Percentiles rank a stretch among this genome's conserved stretches.
Evolutionary conservation across 2,113 vertebrate genomes (phyloP).

Genomic region (Octodon degus): DNA sequence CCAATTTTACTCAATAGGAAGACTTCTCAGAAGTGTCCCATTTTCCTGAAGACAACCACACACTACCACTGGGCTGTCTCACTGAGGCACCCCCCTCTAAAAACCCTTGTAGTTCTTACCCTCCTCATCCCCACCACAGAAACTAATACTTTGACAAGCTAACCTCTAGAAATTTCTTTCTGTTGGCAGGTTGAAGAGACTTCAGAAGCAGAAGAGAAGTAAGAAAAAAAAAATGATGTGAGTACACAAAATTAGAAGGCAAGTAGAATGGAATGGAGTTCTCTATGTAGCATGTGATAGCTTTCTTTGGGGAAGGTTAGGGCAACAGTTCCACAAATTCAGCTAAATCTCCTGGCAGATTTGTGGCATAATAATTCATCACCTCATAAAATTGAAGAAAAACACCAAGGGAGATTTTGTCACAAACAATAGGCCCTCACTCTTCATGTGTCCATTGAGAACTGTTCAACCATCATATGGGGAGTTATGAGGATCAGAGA

Average conservation of each 20-base stretch:
- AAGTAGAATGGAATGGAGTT: not conserved
- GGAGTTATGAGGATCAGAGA: not conserved
- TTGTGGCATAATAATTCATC: not conserved
- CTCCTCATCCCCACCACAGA: not conserved
- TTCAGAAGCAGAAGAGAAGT: not conserved
- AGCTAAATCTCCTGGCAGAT: not conserved
- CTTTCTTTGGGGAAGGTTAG: not conserved
- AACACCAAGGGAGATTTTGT: not conserved
- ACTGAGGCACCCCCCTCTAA: not conserved
- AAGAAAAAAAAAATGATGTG: not conserved
- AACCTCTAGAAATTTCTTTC: not conserved
- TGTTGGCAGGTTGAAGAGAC: not conserved
- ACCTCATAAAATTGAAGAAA: not conserved
- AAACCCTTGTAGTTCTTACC: not conserved
- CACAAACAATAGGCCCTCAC: not conserved
- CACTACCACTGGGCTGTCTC: not conserved
- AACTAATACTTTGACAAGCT: not conserved
- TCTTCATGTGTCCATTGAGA: not conserved
- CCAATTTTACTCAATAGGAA: constrained; percentile 41
- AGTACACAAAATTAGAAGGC: not conserved
- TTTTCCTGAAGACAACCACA: not conserved
- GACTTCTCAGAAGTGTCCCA: not conserved
- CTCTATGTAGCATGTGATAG: not conserved
- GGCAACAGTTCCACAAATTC: not conserved
- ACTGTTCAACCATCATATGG: not conserved